Evolutionary conservation across 2,888 invertebrate species (phyloP).

Genomic region (Drosophila tanythrix): DNA sequence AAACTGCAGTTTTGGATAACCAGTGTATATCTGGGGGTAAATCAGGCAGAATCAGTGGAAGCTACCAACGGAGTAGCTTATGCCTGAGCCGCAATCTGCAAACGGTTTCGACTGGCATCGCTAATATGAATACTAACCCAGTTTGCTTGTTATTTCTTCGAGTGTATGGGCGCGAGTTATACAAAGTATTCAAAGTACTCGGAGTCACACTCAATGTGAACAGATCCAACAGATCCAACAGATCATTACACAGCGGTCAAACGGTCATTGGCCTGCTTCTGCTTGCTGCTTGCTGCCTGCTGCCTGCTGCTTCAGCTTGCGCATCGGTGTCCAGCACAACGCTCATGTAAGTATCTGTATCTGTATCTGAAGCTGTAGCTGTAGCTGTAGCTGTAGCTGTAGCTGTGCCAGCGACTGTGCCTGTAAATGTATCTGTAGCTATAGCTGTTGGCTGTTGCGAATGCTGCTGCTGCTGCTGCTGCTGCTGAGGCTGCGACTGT

Average conservation of each 20-base stretch:
- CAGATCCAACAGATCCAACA: constrained; percentile 35
- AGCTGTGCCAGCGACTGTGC: constrained; percentile 21
- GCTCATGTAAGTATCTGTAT: constrained; percentile 46
- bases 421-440: constrained; percentile 34
- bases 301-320: constrained; percentile 44
- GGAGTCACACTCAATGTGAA: constrained; percentile 18
- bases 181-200: constrained; percentile 39
- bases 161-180: constrained; percentile 19
- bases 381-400: constrained; percentile 19
- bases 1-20: background rate
- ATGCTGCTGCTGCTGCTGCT: constrained; percentile 8
- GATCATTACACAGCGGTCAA: constrained; percentile 79
- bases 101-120: background rate
- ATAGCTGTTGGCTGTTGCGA: constrained; percentile 14
- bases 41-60: rapidly evolving
- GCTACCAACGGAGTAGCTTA: background rate
- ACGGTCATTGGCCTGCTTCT: constrained; percentile 77
- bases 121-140: background rate
- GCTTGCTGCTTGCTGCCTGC: constrained; percentile 22
- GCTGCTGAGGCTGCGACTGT: constrained; percentile 14
- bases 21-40: background rate
- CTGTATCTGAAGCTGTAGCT: constrained; percentile 26
- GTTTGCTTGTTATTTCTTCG: background rate
- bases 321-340: constrained; percentile 47
- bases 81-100: background rate